Conservation (phyloP, 2,797 vertebrate genomes). For the Tadarida brasiliensis region DNA sequence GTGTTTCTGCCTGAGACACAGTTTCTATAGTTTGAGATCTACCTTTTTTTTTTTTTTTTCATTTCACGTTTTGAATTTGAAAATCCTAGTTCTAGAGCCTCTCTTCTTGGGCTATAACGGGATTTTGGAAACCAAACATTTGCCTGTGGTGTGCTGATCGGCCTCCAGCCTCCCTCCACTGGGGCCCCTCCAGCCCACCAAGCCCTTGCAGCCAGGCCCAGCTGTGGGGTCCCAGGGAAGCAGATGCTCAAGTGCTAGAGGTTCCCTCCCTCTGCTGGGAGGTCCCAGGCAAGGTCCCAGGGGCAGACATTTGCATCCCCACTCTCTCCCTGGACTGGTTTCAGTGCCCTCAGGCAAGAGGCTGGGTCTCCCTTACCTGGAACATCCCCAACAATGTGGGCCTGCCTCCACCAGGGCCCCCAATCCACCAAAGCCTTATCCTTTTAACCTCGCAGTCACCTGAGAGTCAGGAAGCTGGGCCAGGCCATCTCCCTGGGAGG, state of each 20-base stretch:
- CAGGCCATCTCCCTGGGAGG: neutral
- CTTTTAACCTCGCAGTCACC: neutral
- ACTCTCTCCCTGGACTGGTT: neutral
- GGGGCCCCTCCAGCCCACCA: neutral
- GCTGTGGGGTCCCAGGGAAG: neutral
- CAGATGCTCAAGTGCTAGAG: fast-evolving
- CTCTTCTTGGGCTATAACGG: neutral
- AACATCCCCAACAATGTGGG: neutral
- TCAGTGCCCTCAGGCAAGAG: neutral
- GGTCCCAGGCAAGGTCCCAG: neutral
- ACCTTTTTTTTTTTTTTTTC: no score
- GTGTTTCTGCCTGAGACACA: neutral
- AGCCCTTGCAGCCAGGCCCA: neutral
- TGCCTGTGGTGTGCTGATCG: no score
- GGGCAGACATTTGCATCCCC: no score
- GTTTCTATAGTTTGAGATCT: neutral
- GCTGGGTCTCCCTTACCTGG: neutral
- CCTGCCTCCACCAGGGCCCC: neutral
- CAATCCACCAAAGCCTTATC: neutral
- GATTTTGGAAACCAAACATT: neutral
- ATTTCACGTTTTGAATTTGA: neutral
- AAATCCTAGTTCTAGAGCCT: neutral
- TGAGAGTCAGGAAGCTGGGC: neutral
- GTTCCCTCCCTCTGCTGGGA: neutral
- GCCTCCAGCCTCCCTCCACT: neutral